Percentiles rank a stretch among this genome's conserved stretches.
phyloP scores from a whole-genome alignment of 1,140 invertebrate species.

The Leptestheria dahalacensis region DNA sequence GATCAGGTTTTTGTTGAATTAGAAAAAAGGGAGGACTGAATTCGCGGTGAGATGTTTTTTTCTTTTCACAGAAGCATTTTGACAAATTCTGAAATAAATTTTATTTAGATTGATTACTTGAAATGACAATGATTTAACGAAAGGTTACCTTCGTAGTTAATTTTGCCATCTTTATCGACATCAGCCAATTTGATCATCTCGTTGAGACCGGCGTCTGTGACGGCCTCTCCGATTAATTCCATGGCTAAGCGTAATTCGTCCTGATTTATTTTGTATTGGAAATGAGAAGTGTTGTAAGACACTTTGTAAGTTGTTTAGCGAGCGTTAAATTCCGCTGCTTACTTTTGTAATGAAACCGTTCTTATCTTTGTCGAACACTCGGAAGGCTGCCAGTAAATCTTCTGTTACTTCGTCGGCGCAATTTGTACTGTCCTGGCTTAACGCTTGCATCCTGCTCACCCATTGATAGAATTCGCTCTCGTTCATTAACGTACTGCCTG shows the following conservation, averaged over 20 bases:
- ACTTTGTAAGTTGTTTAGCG: neutral
- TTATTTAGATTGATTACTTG: neutral
- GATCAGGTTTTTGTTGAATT: too few relatives aligned
- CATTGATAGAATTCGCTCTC: constrained; percentile 54
- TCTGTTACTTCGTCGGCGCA: constrained; percentile 40
- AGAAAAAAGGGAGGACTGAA: too few relatives aligned
- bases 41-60: too few relatives aligned
- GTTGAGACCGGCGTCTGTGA: constrained; percentile 51
- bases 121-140: neutral
- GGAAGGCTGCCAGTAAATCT: constrained; percentile 56
- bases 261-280: constrained; percentile 21
- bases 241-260: constrained; percentile 55
- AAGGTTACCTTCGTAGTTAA: constrained; percentile 54
- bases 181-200: constrained; percentile 52
- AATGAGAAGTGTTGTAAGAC: neutral
- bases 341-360: constrained; percentile 53
- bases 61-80: constrained; percentile 14
- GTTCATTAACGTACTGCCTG: constrained; percentile 47
- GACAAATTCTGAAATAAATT: constrained; percentile 7
- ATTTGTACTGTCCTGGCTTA: constrained; percentile 36
- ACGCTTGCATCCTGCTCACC: constrained; percentile 47
- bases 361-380: constrained; percentile 57
- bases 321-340: too few relatives aligned
- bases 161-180: constrained; percentile 55
- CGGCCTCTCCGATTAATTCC: constrained; percentile 57